Conservation (phyloP, 2,113 vertebrate species). For the Pluvialis apricaria region DNA sequence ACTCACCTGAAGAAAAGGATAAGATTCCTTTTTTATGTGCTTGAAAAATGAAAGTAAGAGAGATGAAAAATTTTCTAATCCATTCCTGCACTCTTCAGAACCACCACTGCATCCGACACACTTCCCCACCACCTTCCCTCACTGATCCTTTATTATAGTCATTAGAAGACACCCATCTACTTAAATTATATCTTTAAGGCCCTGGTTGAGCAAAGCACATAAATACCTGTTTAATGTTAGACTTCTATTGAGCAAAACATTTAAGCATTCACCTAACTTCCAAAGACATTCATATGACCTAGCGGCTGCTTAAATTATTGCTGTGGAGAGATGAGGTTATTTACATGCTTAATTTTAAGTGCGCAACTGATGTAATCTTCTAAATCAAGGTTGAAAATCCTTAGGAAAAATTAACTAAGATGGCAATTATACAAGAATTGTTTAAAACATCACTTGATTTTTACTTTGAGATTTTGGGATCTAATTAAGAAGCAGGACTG, state of each 20-base stretch:
- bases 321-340: neutral
- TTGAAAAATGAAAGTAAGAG: neutral
- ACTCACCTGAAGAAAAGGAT: neutral
- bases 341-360: neutral
- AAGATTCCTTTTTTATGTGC: neutral
- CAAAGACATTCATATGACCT: neutral
- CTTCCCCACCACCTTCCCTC: neutral
- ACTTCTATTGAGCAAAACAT: neutral
- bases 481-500: constrained; percentile 29
- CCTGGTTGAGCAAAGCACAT: neutral
- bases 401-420: neutral
- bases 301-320: neutral
- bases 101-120: neutral
- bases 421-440: neutral
- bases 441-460: neutral
- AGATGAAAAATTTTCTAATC: neutral
- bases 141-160: neutral
- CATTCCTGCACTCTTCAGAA: neutral
- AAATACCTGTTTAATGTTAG: neutral
- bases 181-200: neutral
- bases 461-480: constrained; percentile 32
- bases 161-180: neutral
- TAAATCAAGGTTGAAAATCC: neutral
- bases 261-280: neutral
- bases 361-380: neutral